Base-by-base conservation (phyloP, 2,888 invertebrate genomes). In the Argyra leucocephala region DNA sequence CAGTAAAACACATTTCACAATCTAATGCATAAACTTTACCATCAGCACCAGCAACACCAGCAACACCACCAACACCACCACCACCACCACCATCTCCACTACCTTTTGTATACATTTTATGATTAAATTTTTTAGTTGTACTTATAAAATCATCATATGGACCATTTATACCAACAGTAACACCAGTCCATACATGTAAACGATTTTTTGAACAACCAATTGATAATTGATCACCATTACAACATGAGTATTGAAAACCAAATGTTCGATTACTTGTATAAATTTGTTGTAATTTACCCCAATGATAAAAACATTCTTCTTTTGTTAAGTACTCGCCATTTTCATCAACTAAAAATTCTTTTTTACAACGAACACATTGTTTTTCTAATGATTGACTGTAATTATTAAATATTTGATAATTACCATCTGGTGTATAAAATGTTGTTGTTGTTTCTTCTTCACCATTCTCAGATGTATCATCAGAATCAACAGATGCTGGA, bases 1-100 rank as follows among this genome's bases (percentile, higher is more conserved):
- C 87, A 5, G 96, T 96, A 77, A 90, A 96, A 72, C 93, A 92
- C 97, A 97, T 98, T 81, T 99, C 98, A 77, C 97, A 96, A 80
- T 99, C 99, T 24, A 98, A 76, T 1, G 93, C 91, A 78, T 88
- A 95, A 1, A 91, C 86, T 61, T 72, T 68, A 1, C 64, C 63
- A 0, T 63, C 18, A 18, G 58, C 61, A 22, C 24, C 57, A 6
- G 62, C 69, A 0, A 81, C 81, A 4, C 18, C 21, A 48, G 5
- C 37, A 22, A 15, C 37, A 1, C 7, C 10, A 7, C 6, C 10
- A 31, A 31, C 31, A 48, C 2, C 10, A 57, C 48, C 12, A 37
- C n/a, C 3, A 6, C 6, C 37, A 18, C 7, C 5, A 24, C 22
- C 62, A 26, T 26, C 61, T 15, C 22, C 64, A n/a, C 69, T 68